Percentiles rank a stretch among this genome's conserved stretches.
phyloP scores from a whole-genome alignment of 64 coral and sea anemone genomes.

The Actinia equina region DNA sequence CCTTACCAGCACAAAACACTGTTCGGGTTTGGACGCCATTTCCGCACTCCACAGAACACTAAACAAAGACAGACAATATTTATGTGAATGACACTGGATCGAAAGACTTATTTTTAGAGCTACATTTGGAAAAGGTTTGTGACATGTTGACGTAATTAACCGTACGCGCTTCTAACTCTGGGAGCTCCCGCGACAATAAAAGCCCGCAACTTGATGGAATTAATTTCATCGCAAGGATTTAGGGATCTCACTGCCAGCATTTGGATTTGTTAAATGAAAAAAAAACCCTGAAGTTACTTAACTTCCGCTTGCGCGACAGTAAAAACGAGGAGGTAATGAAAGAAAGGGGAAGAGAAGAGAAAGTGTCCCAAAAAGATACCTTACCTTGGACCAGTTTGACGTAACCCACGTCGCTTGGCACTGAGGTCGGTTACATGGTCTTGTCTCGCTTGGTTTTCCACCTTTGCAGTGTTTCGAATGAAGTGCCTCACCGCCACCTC shows the following conservation, averaged over 20 bases:
- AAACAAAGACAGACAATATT: background rate
- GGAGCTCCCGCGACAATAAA: too few species aligned
- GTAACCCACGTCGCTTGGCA: conserved; percentile 89
- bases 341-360: too few species aligned
- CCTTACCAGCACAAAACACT: conserved; percentile 77
- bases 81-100: background rate
- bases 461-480: conserved; percentile 38
- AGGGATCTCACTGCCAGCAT: too few species aligned
- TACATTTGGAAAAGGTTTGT: background rate
- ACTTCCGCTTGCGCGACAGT: too few species aligned
- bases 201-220: too few species aligned
- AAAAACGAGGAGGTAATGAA: too few species aligned
- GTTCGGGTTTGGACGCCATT: conserved; percentile 52
- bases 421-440: conserved; percentile 47
- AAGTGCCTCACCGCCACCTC: conserved; percentile 66
- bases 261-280: too few species aligned
- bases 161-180: too few species aligned
- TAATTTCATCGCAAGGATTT: too few species aligned
- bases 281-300: too few species aligned
- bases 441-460: conserved; percentile 41
- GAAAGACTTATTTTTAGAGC: background rate
- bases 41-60: conserved; percentile 90
- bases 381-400: conserved; percentile 90
- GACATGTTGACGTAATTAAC: too few species aligned
- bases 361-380: background rate